Conservation (phyloP, 2,797 vertebrate genomes). For the Catharus ustulatus region DNA sequence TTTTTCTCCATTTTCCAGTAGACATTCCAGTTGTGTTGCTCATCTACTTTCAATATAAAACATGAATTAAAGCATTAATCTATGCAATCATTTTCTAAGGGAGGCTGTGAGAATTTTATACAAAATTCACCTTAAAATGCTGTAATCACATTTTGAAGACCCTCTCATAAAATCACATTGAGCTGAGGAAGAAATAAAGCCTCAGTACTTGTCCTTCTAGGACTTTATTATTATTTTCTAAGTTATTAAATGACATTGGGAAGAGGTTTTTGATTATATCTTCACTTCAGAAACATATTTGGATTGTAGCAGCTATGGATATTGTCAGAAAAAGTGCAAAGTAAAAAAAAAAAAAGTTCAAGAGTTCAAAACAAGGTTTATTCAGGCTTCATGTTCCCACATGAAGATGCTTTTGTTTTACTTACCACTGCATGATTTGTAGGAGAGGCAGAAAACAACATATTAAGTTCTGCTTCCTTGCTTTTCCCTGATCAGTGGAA, state of each 20-base stretch:
- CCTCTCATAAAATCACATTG: background rate
- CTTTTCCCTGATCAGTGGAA: background rate
- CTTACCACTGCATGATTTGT: background rate
- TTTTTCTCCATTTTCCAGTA: conserved; percentile 31
- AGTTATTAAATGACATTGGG: background rate
- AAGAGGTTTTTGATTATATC: background rate
- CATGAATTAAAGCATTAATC: conserved; percentile 41
- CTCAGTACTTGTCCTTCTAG: background rate
- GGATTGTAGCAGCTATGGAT: background rate
- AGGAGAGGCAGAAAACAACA: background rate
- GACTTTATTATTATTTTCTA: background rate
- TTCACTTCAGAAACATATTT: background rate
- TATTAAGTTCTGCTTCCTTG: background rate
- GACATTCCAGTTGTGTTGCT: conserved; percentile 13
- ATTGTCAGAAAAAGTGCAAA: background rate
- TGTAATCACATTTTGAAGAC: conserved; percentile 9
- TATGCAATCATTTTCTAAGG: background rate
- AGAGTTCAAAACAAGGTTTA: background rate
- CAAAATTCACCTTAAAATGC: background rate
- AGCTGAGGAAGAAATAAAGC: background rate
- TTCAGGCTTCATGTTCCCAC: background rate
- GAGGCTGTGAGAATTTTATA: background rate
- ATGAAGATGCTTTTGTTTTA: background rate
- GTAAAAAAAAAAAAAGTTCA: background rate
- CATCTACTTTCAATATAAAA: background rate